Evolutionary conservation across 2,797 vertebrate genomes (phyloP), one percentile per base, ranked within the genome.

Genomic region (Ibycter americanus): DNA sequence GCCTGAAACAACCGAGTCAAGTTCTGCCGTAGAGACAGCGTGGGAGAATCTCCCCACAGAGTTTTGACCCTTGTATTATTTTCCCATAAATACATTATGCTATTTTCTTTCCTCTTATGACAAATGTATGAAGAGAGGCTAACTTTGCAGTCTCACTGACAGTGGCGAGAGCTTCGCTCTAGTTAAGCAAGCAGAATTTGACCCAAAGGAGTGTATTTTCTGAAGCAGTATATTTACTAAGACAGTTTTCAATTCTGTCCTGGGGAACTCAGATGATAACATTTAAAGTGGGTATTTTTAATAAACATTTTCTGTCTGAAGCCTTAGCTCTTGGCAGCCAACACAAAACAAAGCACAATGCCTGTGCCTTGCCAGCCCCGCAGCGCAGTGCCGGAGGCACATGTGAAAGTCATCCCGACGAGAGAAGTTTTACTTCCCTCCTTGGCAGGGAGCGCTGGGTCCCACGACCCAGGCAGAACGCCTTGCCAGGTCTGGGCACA

Each of bases 261-360:
- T 14, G 16, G 47, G 65, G 46, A 88, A 42, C 31, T 54, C 47
- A 12, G 54, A 25, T 68, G 54, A 25, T 66, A 83, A 78, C 67
- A 70, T 77, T 85, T 67, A 47, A 58, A 93, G 40, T 12, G 44
- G 38, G 52, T 77, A 88, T 81, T 82, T 91, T 91, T 76, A 81
- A 94, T 72, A 82, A 79, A 76, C 66, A 38, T 55, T 83, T 96
- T 94, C 77, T 58, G 9, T 78, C 68, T 78, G 72, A 93, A 94
- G 85, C n/a, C 40, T n/a, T 25, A 25, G 18, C 54, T 83, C 44
- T 44, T 3, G 0, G 62, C 85, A 90, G 87, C 36, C 73, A 79
- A 32, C 93, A 58, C 72, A 36, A 83, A 91, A 87, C 82, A 95
- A 92, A 97, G 88, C 76, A 85, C 83, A 78, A 42, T 46, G 71